Percentiles rank a stretch among this genome's conserved stretches.
phyloP scores from a whole-genome alignment of 1,140 invertebrate species.

The Polyergus mexicanus region DNA sequence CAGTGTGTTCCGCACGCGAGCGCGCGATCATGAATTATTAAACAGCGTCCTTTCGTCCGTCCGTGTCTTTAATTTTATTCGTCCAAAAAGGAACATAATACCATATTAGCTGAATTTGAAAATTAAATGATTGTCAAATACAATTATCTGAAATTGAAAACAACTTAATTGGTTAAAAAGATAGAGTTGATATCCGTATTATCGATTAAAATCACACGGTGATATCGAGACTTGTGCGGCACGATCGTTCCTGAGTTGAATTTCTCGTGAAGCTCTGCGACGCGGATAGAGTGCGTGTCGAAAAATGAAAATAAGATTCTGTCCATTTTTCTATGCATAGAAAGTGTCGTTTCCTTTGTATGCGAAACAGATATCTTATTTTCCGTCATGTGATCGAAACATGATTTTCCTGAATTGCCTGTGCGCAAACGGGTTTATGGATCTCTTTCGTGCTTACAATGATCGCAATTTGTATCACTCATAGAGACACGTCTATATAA shows the following conservation, averaged over 20 bases:
- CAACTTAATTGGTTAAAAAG: background rate
- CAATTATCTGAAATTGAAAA: background rate
- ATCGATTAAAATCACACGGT: conserved; percentile 8
- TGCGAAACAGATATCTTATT: conserved; percentile 73
- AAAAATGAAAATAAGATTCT: conserved; percentile 71
- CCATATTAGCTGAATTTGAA: background rate
- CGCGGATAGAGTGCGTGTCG: conserved; percentile 59
- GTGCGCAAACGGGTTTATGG: background rate
- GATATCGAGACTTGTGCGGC: background rate
- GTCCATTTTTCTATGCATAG: conserved; percentile 76
- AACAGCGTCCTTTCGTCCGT: conserved; percentile 16
- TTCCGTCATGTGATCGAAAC: conserved; percentile 66
- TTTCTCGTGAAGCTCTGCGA: conserved; percentile 4
- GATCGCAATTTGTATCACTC: background rate
- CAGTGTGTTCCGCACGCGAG: background rate
- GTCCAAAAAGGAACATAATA: background rate
- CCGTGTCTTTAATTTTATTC: conserved; percentile 27
- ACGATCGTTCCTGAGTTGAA: background rate
- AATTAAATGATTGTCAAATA: background rate
- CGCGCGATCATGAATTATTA: conserved; percentile 51
- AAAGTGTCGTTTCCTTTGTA: conserved; percentile 69
- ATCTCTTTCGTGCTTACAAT: background rate
- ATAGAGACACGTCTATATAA: background rate
- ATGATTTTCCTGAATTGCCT: conserved; percentile 36
- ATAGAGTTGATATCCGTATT: background rate